These are phyloP conservation scores for Drosophila ohnishii DNA, from an alignment of 1,140 invertebrate genomes.

Conservation along the genomic window DNA sequence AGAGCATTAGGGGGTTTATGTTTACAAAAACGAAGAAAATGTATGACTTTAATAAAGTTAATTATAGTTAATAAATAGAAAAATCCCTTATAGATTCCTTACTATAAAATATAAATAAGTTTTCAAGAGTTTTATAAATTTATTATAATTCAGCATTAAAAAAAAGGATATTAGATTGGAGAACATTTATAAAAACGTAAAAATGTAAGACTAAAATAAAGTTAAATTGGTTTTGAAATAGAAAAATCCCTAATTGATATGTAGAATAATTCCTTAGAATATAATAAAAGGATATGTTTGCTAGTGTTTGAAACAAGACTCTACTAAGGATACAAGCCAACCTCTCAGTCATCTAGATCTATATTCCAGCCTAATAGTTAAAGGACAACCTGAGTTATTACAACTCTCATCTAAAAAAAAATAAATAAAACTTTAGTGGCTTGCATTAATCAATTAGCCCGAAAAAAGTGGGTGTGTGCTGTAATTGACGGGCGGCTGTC, in stretches of 20 bases:
- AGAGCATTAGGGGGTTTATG: too few relatives aligned
- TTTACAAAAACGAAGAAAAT: too few relatives aligned
- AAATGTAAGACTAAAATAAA: not conserved
- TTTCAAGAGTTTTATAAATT: too few relatives aligned
- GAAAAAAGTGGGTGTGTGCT: constrained; percentile 49
- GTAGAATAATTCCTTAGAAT: not conserved
- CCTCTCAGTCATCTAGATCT: not conserved
- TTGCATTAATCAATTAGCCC: constrained; percentile 14
- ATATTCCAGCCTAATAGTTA: not conserved
- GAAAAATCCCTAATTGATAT: not conserved
- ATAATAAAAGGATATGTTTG: too few relatives aligned
- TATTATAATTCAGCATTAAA: too few relatives aligned
- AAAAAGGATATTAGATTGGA: too few relatives aligned
- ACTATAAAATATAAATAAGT: too few relatives aligned
- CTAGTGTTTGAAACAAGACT: not conserved
- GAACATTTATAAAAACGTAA: too few relatives aligned
- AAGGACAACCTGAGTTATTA: not conserved
- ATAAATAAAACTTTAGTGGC: constrained; percentile 10
- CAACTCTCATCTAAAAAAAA: not conserved
- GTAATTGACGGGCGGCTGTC: constrained; percentile 24
- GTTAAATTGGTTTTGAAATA: not conserved
- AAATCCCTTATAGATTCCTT: too few relatives aligned
- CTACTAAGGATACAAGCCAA: not conserved
- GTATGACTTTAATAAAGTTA: too few relatives aligned
- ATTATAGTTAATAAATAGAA: too few relatives aligned